These are phyloP conservation scores for Uromys caudimaculatus DNA, from an alignment of 2,797 vertebrate genomes.

Conservation along the genomic window DNA sequence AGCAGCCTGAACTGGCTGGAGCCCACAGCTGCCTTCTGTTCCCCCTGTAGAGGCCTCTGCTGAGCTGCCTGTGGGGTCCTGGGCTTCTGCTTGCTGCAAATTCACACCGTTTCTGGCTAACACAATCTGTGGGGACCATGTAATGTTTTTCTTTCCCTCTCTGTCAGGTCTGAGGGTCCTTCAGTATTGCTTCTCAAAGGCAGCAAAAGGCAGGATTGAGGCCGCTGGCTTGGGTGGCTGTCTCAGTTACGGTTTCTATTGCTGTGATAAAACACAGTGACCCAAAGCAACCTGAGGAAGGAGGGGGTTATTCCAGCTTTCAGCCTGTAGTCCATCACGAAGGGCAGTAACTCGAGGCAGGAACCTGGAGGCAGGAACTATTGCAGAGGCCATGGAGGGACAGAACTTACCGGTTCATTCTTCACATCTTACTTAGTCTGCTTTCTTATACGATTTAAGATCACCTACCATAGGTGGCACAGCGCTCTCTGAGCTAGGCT, in stretches of 20 bases:
- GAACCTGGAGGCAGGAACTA: not conserved
- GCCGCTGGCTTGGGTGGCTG: not conserved
- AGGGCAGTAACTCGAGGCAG: not conserved
- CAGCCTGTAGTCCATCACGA: not conserved
- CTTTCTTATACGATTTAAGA: not conserved
- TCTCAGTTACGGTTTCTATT: not conserved
- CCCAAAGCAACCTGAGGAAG: not conserved
- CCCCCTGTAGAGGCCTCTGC: not conserved
- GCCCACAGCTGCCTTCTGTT: fast-evolving
- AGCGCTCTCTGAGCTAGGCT: not conserved
- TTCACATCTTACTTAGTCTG: too few species aligned
- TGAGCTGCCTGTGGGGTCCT: not conserved
- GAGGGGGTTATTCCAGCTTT: not conserved
- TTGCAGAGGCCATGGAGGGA: not conserved
- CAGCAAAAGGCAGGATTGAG: fast-evolving
- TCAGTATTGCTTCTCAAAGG: fast-evolving
- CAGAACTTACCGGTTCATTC: too few species aligned
- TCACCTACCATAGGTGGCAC: too few species aligned
- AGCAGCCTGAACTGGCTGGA: slow-evolving; percentile 64
- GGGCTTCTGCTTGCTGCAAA: fast-evolving
- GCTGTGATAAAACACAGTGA: not conserved
- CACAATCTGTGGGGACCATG: not conserved
- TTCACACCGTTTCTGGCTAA: fast-evolving
- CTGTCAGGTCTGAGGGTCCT: not conserved
- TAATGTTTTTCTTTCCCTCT: too few species aligned